These are phyloP conservation scores for Gambusia holbrooki DNA, from an alignment of 2,113 vertebrate genomes.

Conservation along the genomic window DNA sequence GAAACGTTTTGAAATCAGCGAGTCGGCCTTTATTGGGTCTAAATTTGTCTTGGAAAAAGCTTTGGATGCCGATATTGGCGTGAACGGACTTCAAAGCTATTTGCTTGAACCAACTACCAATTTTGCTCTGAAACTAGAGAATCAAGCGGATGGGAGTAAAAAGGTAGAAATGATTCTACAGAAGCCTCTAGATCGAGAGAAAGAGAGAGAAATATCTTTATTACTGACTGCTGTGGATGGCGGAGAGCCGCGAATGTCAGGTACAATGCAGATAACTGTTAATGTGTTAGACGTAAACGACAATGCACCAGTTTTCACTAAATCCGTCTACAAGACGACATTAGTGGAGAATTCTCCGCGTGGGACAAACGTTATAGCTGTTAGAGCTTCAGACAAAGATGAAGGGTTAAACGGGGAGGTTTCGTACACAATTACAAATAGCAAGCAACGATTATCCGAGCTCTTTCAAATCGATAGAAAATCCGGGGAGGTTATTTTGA, in stretches of 20 bases:
- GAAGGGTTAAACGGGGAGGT: slow-evolving; percentile 79
- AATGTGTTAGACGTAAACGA: slow-evolving; percentile 58
- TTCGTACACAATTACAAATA: slow-evolving; percentile 75
- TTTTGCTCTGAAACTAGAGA: slow-evolving; percentile 69
- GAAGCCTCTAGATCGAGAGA: slow-evolving; percentile 58
- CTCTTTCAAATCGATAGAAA: slow-evolving; percentile 76
- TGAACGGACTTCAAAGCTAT: slow-evolving; percentile 76
- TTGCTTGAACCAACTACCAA: slow-evolving; percentile 70
- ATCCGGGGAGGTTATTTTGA: slow-evolving; percentile 72
- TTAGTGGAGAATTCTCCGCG: slow-evolving; percentile 70
- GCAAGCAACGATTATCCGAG: slow-evolving; percentile 26
- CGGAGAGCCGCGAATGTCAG: slow-evolving; percentile 51
- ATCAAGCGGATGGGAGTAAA: slow-evolving; percentile 54
- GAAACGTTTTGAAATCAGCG: slow-evolving; percentile 65
- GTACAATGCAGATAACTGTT: slow-evolving; percentile 55
- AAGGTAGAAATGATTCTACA: slow-evolving; percentile 68
- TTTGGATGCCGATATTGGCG: slow-evolving; percentile 53
- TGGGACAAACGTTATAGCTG: slow-evolving; percentile 58
- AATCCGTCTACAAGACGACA: slow-evolving; percentile 68
- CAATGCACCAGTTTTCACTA: slow-evolving; percentile 74
- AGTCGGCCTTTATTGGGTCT: slow-evolving; percentile 35
- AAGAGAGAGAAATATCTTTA: slow-evolving; percentile 29
- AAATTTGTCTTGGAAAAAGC: slow-evolving; percentile 56
- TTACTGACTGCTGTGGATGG: slow-evolving; percentile 62
- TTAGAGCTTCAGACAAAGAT: slow-evolving; percentile 82